A percentile compares a stretch with the other conserved stretches of the same genome.
Conservation (phyloP, 2,797 vertebrate species). For the Urocyon cinereoargenteus region DNA sequence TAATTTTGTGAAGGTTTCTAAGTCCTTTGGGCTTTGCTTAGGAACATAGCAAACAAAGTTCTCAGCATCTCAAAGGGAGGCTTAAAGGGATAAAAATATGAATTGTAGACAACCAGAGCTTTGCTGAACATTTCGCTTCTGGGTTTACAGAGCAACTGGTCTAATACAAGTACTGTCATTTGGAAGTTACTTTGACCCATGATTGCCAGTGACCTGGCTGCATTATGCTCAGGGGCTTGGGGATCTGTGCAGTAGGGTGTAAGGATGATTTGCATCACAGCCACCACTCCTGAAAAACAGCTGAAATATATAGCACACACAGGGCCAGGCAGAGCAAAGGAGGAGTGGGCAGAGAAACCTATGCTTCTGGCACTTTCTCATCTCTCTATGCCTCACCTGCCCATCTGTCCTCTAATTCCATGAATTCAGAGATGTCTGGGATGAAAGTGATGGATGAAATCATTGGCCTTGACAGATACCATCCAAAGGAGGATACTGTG, state of each 20-base stretch:
- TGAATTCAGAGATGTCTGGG: slow-evolving; percentile 12
- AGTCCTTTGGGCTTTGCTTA: slow-evolving; percentile 59
- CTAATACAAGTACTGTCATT: background rate
- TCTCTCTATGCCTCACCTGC: background rate
- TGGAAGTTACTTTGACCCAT: background rate
- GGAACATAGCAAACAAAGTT: slow-evolving; percentile 66
- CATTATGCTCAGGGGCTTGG: background rate
- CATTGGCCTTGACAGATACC: slow-evolving; percentile 19
- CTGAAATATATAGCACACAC: background rate
- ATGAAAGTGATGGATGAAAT: background rate
- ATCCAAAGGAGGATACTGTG: background rate
- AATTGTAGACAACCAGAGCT: background rate
- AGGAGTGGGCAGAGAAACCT: background rate
- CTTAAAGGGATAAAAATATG: slow-evolving; percentile 55
- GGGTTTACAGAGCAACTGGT: background rate
- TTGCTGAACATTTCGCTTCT: slow-evolving; percentile 39
- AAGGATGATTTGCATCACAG: background rate
- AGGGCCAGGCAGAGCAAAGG: background rate
- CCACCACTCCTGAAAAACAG: background rate
- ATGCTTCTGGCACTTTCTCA: background rate
- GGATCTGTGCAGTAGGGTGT: background rate
- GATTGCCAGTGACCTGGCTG: background rate
- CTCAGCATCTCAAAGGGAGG: slow-evolving; percentile 48
- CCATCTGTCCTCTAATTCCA: background rate
- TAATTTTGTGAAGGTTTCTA: slow-evolving; percentile 63